Percentiles rank a stretch among this genome's conserved stretches.
Evolutionary conservation across 2,797 vertebrate genomes (phyloP).

Genomic region (Sebastiscus tertius): DNA sequence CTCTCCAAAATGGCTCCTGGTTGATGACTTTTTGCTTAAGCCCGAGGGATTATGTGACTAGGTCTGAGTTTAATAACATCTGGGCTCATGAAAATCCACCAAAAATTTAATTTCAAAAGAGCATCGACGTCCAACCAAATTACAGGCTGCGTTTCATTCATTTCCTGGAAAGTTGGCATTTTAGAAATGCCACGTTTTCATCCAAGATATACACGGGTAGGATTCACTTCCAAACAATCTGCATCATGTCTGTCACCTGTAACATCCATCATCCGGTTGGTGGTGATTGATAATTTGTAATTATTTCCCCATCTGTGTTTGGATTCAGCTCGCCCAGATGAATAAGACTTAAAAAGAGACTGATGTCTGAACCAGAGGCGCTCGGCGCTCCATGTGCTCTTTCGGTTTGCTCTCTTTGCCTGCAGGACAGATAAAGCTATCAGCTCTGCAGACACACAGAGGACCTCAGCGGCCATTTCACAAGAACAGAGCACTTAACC

Average conservation of each 20-base stretch:
- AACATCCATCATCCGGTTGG: background rate
- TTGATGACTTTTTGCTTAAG: background rate
- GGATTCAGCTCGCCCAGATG: background rate
- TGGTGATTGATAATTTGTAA: background rate
- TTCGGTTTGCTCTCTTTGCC: constrained; percentile 6
- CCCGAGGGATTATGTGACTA: background rate
- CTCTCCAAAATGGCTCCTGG: background rate
- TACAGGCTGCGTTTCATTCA: background rate
- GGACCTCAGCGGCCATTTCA: constrained; percentile 37
- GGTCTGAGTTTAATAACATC: constrained; percentile 2
- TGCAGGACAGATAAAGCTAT: constrained; percentile 36
- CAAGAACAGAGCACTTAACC: constrained; percentile 65
- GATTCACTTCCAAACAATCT: background rate
- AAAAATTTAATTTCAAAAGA: constrained; percentile 1
- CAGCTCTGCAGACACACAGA: constrained; percentile 30
- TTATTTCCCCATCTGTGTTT: constrained; percentile 1
- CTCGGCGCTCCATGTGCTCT: constrained; percentile 33
- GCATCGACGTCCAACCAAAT: background rate
- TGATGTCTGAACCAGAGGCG: constrained; percentile 1
- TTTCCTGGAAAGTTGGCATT: constrained; percentile 13
- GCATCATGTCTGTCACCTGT: background rate
- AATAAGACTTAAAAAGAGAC: background rate
- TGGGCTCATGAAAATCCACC: background rate
- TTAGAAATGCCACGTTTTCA: background rate
- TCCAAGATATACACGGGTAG: background rate